These are phyloP conservation scores for Graptemys geographica DNA, from an alignment of 2,797 vertebrate genomes.

Conservation along the genomic window DNA sequence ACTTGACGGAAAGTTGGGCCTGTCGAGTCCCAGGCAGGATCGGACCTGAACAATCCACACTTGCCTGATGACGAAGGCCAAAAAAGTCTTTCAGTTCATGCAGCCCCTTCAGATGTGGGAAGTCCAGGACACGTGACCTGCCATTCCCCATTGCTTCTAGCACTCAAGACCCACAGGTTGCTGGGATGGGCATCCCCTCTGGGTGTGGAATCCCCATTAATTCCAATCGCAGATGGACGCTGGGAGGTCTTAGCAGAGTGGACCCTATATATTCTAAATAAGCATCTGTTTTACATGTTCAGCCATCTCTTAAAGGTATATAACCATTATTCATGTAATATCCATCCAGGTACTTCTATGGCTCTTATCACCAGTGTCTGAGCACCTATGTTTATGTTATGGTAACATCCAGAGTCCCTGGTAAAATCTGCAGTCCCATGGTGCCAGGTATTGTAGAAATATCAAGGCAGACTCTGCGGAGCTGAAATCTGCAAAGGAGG, in stretches of 20 bases:
- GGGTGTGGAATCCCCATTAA: not conserved
- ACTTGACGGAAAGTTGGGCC: not conserved
- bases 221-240: not conserved
- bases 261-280: not conserved
- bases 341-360: not conserved
- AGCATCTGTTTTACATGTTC: not conserved
- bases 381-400: not conserved
- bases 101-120: not conserved
- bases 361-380: not conserved
- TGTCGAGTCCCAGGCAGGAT: accelerated
- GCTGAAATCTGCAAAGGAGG: not conserved
- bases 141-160: not conserved
- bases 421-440: not conserved
- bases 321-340: not conserved
- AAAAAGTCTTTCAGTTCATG: not conserved
- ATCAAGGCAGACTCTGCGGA: not conserved
- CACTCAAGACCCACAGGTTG: not conserved
- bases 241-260: not conserved
- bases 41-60: accelerated
- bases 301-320: not conserved
- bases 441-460: not conserved
- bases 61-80: not conserved
- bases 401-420: not conserved
- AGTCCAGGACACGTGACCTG: not conserved
- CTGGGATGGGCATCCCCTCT: not conserved